A percentile compares a stretch with the other conserved stretches of the same genome.
phyloP scores from a whole-genome alignment of 2,797 vertebrate genomes.

The Poeciliopsis infans region DNA sequence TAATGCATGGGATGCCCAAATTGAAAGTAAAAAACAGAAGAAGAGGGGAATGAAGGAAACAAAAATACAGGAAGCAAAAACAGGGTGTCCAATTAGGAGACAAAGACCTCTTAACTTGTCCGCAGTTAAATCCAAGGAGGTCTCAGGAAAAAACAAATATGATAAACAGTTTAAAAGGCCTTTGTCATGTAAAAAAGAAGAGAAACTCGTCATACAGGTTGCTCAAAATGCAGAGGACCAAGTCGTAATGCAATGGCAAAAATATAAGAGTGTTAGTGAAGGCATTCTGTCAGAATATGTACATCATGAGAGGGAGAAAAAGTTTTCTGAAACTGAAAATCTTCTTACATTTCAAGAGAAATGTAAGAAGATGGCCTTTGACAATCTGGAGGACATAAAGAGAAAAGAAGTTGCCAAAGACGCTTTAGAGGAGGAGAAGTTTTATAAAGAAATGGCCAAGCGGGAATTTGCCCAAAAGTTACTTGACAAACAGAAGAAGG shows the following conservation, averaged over 20 bases:
- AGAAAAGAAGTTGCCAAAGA: neutral
- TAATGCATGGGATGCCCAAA: neutral
- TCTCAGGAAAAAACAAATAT: neutral
- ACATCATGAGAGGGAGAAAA: neutral
- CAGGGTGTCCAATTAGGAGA: neutral
- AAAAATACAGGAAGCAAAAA: neutral
- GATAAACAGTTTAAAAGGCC: neutral
- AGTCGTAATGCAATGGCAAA: neutral
- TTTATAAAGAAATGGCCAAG: neutral
- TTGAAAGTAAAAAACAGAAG: neutral
- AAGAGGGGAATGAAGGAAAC: neutral
- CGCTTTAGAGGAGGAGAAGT: neutral
- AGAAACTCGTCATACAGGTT: neutral
- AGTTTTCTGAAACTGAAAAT: neutral
- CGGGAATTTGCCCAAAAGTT: neutral
- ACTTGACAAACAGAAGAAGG: neutral
- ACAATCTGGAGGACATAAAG: neutral
- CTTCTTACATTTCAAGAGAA: neutral
- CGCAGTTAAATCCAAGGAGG: neutral
- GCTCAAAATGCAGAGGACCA: neutral
- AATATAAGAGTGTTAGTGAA: neutral
- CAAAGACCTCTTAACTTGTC: neutral
- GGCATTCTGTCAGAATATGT: neutral
- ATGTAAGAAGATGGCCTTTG: neutral
- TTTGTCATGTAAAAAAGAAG: neutral